Percentiles rank a stretch among this genome's conserved stretches.
Evolutionary conservation across 2,113 vertebrate genomes (phyloP).

Genomic region (Forbesichthys agassizii): DNA sequence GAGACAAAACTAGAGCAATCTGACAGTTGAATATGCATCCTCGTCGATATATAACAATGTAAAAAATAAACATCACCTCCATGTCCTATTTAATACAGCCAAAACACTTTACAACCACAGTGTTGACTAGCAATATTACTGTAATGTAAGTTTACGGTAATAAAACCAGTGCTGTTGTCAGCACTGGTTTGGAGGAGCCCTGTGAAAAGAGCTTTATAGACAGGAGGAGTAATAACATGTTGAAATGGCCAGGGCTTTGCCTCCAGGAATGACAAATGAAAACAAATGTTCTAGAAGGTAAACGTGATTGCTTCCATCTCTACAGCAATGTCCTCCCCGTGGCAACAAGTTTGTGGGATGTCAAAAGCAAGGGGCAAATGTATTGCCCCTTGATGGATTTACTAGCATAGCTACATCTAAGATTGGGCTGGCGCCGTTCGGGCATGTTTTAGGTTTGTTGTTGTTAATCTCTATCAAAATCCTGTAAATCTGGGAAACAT

Average conservation of each 20-base stretch:
- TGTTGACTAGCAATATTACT: not conserved
- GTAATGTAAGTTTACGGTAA: no score
- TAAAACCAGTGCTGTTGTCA: not conserved
- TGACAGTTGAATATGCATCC: no score
- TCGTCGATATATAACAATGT: no score
- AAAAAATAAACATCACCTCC: no score
- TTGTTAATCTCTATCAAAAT: constrained; percentile 1
- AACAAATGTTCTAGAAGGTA: constrained; percentile 37
- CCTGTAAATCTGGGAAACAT: constrained; percentile 14
- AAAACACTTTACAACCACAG: not conserved
- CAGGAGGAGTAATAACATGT: constrained; percentile 22
- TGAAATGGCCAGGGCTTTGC: constrained; percentile 16
- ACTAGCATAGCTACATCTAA: not conserved
- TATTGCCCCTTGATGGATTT: no score
- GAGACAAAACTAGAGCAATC: no score
- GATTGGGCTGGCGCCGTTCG: not conserved
- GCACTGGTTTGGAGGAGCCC: constrained; percentile 13
- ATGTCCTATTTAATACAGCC: no score
- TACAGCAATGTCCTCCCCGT: not conserved
- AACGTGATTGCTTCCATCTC: constrained; percentile 22
- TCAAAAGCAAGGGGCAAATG: no score
- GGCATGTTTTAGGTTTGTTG: not conserved
- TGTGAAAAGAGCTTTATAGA: constrained; percentile 41
- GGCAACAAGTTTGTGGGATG: no score
- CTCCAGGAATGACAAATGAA: constrained; percentile 35